Evolutionary conservation across 2,113 vertebrate species (phyloP).

Genomic region (Cacatua alba): DNA sequence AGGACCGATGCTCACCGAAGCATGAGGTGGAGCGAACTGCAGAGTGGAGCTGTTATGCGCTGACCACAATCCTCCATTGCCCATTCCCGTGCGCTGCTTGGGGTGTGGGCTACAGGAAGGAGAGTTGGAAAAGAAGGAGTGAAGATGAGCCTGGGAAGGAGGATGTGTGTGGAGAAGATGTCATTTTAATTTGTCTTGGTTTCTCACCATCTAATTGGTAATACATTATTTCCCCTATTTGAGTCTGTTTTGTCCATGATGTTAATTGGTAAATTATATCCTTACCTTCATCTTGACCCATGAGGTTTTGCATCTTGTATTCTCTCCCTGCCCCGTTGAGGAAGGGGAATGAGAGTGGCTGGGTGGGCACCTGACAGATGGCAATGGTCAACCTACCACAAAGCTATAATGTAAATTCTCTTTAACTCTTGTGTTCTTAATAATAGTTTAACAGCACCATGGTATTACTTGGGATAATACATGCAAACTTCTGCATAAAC

Average conservation of each 20-base stretch:
- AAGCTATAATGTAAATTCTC: background rate
- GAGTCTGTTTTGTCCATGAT: background rate
- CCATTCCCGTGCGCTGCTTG: fast-evolving
- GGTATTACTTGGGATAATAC: background rate
- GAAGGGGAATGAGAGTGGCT: background rate
- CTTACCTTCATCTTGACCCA: background rate
- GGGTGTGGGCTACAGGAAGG: background rate
- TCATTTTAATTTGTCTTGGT: background rate
- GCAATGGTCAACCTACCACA: background rate
- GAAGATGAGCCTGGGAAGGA: background rate
- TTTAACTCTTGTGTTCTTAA: background rate
- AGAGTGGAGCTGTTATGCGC: background rate
- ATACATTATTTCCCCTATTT: background rate
- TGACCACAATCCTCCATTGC: background rate
- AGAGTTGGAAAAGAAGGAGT: background rate
- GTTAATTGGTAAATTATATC: background rate
- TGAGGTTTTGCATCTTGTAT: background rate
- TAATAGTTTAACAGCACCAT: background rate
- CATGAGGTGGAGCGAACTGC: background rate
- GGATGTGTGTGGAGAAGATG: fast-evolving
- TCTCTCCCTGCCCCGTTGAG: background rate
- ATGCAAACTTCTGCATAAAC: background rate
- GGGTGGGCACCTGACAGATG: background rate
- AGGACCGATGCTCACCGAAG: background rate
- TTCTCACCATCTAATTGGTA: background rate